A percentile compares a stretch with the other conserved stretches of the same genome.
phyloP scores from a whole-genome alignment of 2,797 vertebrate species.

The Mus caroli region DNA sequence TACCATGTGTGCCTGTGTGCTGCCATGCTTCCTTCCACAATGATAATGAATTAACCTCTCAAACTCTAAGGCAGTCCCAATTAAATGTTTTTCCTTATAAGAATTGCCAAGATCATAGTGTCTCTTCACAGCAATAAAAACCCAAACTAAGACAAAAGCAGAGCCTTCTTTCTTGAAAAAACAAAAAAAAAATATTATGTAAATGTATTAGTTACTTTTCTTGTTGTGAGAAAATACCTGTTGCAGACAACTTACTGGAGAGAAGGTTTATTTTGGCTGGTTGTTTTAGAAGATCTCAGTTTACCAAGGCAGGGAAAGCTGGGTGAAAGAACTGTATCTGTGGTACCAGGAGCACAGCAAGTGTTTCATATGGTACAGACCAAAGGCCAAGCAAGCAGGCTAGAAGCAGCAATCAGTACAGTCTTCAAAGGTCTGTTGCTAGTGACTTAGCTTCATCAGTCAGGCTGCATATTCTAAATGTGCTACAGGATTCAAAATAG shows the following conservation, averaged over 20 bases:
- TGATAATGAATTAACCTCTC: not conserved
- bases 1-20: not conserved
- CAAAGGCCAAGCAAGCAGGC: not conserved
- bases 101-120: not conserved
- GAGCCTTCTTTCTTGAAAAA: not conserved
- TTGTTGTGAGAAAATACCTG: not conserved
- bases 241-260: not conserved
- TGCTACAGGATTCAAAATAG: not conserved
- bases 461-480: not conserved
- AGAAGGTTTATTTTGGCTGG: not conserved
- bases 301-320: not conserved
- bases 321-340: not conserved
- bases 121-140: not conserved
- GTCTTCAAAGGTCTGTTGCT: not conserved
- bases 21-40: not conserved
- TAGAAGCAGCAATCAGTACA: not conserved
- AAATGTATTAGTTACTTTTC: not conserved
- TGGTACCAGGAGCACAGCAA: not conserved
- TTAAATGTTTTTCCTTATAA: not conserved
- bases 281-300: not conserved
- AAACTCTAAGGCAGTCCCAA: not conserved
- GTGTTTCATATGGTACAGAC: not conserved
- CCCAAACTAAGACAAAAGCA: not conserved
- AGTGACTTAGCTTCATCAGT: not conserved
- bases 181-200: not conserved